These are phyloP conservation scores for Drosophila triauraria DNA, from an alignment of 1,140 invertebrate species.

Conservation along the genomic window DNA sequence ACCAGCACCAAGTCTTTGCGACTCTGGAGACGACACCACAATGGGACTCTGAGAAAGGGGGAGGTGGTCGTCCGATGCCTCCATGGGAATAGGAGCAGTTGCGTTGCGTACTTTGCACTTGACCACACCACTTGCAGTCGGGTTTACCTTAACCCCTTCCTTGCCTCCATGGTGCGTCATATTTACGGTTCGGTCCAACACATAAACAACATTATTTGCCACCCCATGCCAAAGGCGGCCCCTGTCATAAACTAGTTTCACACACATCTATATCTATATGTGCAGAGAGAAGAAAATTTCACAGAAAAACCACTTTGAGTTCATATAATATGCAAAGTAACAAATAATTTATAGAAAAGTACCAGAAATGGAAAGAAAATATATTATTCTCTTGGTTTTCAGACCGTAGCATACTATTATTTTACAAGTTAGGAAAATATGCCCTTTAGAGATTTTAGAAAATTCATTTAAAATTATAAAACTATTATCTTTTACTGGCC, in stretches of 20 bases:
- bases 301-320: background rate
- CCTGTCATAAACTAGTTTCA: slow-evolving; percentile 83
- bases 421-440: too few relatives aligned
- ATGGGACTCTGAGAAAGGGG: slow-evolving; percentile 21
- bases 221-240: slow-evolving; percentile 7
- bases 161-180: slow-evolving; percentile 58
- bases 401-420: background rate
- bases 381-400: too few relatives aligned
- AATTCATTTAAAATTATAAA: background rate
- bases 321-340: background rate
- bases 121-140: slow-evolving; percentile 58
- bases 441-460: background rate
- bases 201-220: slow-evolving; percentile 84
- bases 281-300: slow-evolving; percentile 12
- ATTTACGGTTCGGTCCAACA: slow-evolving; percentile 72
- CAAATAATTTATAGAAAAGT: background rate
- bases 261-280: slow-evolving; percentile 72
- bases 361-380: too few relatives aligned
- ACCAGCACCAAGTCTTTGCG: slow-evolving; percentile 39
- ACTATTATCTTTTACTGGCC: too few relatives aligned
- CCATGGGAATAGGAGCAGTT: slow-evolving; percentile 44
- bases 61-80: background rate
- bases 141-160: slow-evolving; percentile 27
- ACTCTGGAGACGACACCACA: slow-evolving; percentile 49
- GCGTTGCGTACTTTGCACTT: slow-evolving; percentile 55